Evolutionary conservation across 2,888 invertebrate genomes (phyloP).

Genomic region (Noctua janthe): DNA sequence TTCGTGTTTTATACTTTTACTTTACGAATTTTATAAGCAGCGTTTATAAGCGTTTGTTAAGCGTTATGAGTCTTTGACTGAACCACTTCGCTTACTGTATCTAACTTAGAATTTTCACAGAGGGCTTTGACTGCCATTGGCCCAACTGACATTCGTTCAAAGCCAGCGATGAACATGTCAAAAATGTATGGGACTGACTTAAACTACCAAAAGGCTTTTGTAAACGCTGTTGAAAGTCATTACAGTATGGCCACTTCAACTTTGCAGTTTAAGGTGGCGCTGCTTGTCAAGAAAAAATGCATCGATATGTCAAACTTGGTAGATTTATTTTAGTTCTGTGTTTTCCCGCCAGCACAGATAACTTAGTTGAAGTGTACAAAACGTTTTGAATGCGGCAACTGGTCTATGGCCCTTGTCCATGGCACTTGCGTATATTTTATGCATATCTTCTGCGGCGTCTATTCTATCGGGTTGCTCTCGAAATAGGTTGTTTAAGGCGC

Average conservation of each 20-base stretch:
- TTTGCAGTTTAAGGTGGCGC: not conserved
- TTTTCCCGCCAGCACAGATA: not conserved
- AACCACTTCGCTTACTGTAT: not conserved
- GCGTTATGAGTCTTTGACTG: not conserved
- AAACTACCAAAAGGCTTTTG: not conserved
- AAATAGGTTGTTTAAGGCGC: not conserved
- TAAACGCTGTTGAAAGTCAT: not conserved
- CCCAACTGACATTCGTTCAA: not conserved
- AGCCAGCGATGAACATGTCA: not conserved
- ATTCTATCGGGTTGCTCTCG: not conserved
- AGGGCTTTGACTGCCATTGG: not conserved
- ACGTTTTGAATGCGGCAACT: not conserved
- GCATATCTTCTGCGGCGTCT: not conserved
- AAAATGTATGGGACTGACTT: not conserved
- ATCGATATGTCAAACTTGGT: not conserved
- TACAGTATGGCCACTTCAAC: not conserved
- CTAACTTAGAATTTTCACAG: not conserved
- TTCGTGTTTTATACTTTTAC: not conserved
- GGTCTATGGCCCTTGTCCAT: not conserved
- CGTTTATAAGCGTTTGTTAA: not conserved
- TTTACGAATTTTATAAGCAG: too few relatives aligned
- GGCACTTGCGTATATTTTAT: not conserved
- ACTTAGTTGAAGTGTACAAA: not conserved
- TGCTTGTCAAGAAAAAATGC: not conserved
- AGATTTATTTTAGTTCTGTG: not conserved